Evolutionary conservation across 2,888 invertebrate genomes (phyloP), one percentile per base, ranked within the genome.

Genomic region (Imbricaverruca yamaguchii): DNA sequence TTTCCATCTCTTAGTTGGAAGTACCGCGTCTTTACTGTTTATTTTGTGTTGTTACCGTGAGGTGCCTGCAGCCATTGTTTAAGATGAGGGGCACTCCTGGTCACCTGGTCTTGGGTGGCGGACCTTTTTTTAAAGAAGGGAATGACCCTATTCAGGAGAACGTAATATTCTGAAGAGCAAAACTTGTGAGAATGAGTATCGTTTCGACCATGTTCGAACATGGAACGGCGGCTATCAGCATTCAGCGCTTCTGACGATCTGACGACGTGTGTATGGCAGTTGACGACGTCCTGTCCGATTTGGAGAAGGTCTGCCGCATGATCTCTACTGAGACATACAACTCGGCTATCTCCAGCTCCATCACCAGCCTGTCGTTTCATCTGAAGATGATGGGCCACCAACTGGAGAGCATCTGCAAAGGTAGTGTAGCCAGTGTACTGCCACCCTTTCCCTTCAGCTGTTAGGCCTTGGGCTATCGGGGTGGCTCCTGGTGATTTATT

Each of bases 351-450:
- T 83, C 81, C 79, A 81, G 83, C 8, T 81, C 83, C 69, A 82
- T 84, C 57, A 82, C 83, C 39, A 82, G 83, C 18, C 82, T 84
- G 59, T 84, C 83, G 67, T 83, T 83, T 25, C 83, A 83, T 80
- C 80, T 84, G 53, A 84, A 83, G 80, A 82, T 84, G 82, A 83
- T 84, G 63, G 84, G 84, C 39, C 82, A 82, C 12, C 84, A 84
- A 80, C 82, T 84, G 23, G 84, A 84, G 65, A 82, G 82, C 61
- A 83, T 84, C 25, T 84, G 82, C 80, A 84, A 84, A 83, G 83
- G 84, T 84, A 57, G 21, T 53, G 74, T 21, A 25, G 23, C 10
- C 23, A 13, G 55, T 21, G 13, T 12, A 13, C 15, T n/a, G 18
- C 55, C 57, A 10, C 15, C 57, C n/a, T 4, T 39, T 39, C 39